Evolutionary conservation across 2,888 invertebrate species (phyloP).

Genomic region (Diachrysia chrysitis): DNA sequence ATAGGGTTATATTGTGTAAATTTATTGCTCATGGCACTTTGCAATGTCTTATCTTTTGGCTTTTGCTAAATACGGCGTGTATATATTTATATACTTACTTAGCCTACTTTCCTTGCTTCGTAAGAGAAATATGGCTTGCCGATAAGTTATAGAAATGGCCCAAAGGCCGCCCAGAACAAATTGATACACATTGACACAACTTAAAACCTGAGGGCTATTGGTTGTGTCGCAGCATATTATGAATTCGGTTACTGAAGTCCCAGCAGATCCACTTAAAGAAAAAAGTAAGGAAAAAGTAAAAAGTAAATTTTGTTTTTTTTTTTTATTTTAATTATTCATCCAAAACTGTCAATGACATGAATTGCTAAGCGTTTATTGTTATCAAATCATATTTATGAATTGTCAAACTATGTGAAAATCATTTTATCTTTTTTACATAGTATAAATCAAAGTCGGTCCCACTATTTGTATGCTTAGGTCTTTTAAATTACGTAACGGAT

Average conservation of each 20-base stretch:
- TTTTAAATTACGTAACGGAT: no score
- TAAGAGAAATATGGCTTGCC: slow-evolving; percentile 12
- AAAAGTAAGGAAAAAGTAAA: no score
- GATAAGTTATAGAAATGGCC: slow-evolving; percentile 38
- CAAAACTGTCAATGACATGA: no score
- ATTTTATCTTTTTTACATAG: no score
- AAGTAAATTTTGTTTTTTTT: no score
- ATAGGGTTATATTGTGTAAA: not conserved
- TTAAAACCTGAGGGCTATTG: not conserved
- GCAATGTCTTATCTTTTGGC: slow-evolving; percentile 2
- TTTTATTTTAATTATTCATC: no score
- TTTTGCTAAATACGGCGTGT: not conserved
- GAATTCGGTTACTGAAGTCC: not conserved
- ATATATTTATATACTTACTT: not conserved
- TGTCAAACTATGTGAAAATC: no score
- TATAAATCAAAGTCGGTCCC: no score
- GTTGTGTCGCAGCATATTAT: not conserved
- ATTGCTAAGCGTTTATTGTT: no score
- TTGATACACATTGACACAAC: slow-evolving; percentile 43
- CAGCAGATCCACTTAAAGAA: no score
- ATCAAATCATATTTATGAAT: no score
- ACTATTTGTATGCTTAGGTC: no score
- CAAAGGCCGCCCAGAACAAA: slow-evolving; percentile 43
- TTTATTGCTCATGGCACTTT: slow-evolving; percentile 1
- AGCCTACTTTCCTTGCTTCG: slow-evolving; percentile 11